Evolutionary conservation across 2,113 vertebrate genomes (phyloP), one percentile per base, ranked within the genome.

Genomic region (Corythoichthys haematopterus): DNA sequence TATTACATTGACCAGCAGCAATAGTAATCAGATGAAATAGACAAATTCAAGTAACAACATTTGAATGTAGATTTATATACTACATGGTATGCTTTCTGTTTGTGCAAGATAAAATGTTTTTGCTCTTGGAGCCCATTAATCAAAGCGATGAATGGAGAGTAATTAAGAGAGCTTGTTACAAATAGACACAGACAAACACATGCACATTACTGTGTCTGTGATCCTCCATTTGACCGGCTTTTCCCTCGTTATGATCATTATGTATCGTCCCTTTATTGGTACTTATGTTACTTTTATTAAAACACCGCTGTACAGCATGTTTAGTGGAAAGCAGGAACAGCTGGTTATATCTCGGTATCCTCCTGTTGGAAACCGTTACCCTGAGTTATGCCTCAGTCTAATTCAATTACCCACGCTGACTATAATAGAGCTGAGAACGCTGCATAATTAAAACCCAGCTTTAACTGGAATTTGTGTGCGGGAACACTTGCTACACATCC

Each of bases 381-480:
- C 67, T 83, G 84, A 85, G 72, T 73, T 70, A 80, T 74, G 71
- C 53, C 67, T 45, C 64, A 4, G 33, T 79, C 67, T 70, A 85
- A 87, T 80, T 80, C 50, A 77, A 71, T 88, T 80, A 85, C 63
- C n/a, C 65, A 58, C 7, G 64, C 20, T 60, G 67, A 47, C 82
- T 65, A 77, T 77, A 75, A 43, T 65, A 60, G 59, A 74, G 68
- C 65, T 61, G 50, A 65, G 64, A 70, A 83, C n/a, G 37, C 9
- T 6, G 16, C 65, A 67, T 65, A 75, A 71, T 73, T 76, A 69
- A 75, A 70, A 74, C 56, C 60, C 51, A 69, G 69, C 76, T 68
- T 65, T 50, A 74, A 65, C 46, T 48, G 56, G 72, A 75, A 79
- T 77, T 16, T 69, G 3, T 57, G n/a, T 57, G 16, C 9, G 38